Base-by-base conservation (phyloP, 2,113 vertebrate species). In the Myotis davidii region DNA sequence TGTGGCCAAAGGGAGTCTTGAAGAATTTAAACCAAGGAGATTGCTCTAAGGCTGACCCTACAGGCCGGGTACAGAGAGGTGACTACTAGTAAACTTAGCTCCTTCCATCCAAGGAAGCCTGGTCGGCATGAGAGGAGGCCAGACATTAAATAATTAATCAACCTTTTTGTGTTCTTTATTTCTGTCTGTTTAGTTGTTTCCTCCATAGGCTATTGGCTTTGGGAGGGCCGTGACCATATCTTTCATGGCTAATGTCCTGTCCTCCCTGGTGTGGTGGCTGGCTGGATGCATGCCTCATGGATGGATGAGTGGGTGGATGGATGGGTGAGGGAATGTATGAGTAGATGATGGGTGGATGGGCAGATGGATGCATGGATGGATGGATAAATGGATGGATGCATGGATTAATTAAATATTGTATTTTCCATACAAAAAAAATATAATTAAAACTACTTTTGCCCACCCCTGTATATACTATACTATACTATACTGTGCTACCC, bases 301-400 rank as follows among this genome's bases (percentile, higher is more conserved):
- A 1, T 25, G 11, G 14, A 10, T 5, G 3, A 42, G 0, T 18
- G 32, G 4, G 2, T 4, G 7, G 4, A 34, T 50, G n/a, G 7
- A 4, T 39, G 10, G 1, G 1, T 8, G 14, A 16, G 3, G 3
- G 2, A 11, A 27, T 27, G 18, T 2, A 29, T 3, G 34, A 11
- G 27, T 37, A 37, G 9, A 61, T 61, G 56, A 18, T 32, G 21
- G 1, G 48, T 21, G 82, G 42, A 9, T 72, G 39, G 18, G 17
- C 2, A 13, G 32, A 61, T 42, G 27, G 42, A 27, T 9, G 34
- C 37, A 9, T 25, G 17, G 37, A 34, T 45, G 23, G 9, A 9
- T n/a, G 17, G 1, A 1, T 9, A 9, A 16, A 5, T 5, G 2
- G 18, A 25, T 20, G 9, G 21, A 59, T 23, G 56, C 21, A 23